These are phyloP conservation scores for Catharus bicknelli DNA, from an alignment of 2,113 vertebrate genomes.

Conservation along the genomic window DNA sequence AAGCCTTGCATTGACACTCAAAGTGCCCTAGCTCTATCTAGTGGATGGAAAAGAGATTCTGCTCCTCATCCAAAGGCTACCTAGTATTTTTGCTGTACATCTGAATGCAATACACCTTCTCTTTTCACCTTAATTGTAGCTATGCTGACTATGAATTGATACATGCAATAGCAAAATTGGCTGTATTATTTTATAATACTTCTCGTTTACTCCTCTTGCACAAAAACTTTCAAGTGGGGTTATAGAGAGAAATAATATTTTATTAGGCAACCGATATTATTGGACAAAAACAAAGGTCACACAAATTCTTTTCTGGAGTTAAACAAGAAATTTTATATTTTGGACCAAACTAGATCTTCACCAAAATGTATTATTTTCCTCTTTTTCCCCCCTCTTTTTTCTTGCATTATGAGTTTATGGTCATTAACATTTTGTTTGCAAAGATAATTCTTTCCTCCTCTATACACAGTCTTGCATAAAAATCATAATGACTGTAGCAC, in stretches of 20 bases:
- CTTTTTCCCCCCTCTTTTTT: background rate
- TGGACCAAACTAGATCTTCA: background rate
- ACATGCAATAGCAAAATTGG: background rate
- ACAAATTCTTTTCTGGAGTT: background rate
- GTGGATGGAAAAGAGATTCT: background rate
- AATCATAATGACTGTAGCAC: background rate
- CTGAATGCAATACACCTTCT: background rate
- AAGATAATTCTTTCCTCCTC: background rate
- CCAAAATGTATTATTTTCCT: background rate
- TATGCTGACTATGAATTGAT: background rate
- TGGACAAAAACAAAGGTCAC: background rate
- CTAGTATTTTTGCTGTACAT: background rate
- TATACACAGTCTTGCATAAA: background rate
- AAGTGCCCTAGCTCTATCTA: conserved; percentile 56
- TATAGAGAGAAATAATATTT: background rate
- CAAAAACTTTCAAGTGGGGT: background rate
- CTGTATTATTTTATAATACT: background rate
- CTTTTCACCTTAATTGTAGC: background rate
- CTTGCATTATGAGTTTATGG: background rate
- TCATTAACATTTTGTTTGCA: background rate
- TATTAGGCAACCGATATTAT: background rate
- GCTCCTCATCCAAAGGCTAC: rapidly evolving
- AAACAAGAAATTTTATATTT: background rate
- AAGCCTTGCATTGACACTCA: rapidly evolving
- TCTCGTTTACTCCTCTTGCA: background rate